A percentile compares a stretch with the other conserved stretches of the same genome.
Conservation (phyloP, 2,797 vertebrate species). For the Coccyzus lansbergi region DNA sequence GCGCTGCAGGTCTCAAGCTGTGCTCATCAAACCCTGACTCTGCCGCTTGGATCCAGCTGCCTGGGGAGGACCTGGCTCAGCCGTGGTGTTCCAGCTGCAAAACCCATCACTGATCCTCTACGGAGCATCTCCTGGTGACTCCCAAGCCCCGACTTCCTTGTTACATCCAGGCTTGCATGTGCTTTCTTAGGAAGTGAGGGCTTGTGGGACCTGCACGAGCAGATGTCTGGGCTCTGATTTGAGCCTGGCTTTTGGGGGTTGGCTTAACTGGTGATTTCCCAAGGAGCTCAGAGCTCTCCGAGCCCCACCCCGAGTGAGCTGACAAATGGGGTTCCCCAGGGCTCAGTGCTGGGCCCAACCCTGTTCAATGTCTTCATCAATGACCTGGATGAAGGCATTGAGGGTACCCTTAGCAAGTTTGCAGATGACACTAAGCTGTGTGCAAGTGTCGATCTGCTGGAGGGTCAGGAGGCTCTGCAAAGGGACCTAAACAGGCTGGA, state of each 20-base stretch:
- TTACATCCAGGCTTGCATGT: neutral
- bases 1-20: neutral
- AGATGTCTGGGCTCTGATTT: neutral
- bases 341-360: too few species aligned
- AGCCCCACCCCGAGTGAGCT: rapidly evolving
- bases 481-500: too few species aligned
- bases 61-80: neutral
- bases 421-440: too few species aligned
- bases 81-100: neutral
- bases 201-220: neutral
- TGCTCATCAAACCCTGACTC: neutral
- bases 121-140: neutral
- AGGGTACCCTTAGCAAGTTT: too few species aligned
- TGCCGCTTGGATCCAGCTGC: neutral
- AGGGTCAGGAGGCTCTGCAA: too few species aligned
- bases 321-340: too few species aligned
- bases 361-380: too few species aligned
- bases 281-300: rapidly evolving
- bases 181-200: neutral
- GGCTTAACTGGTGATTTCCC: neutral
- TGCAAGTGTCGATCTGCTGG: too few species aligned
- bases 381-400: too few species aligned
- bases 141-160: rapidly evolving
- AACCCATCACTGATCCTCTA: neutral
- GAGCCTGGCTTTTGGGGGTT: neutral